Evolutionary conservation across 2,113 vertebrate species (phyloP), one percentile per base, ranked within the genome.

Genomic region (Hippocampus barbouri): DNA sequence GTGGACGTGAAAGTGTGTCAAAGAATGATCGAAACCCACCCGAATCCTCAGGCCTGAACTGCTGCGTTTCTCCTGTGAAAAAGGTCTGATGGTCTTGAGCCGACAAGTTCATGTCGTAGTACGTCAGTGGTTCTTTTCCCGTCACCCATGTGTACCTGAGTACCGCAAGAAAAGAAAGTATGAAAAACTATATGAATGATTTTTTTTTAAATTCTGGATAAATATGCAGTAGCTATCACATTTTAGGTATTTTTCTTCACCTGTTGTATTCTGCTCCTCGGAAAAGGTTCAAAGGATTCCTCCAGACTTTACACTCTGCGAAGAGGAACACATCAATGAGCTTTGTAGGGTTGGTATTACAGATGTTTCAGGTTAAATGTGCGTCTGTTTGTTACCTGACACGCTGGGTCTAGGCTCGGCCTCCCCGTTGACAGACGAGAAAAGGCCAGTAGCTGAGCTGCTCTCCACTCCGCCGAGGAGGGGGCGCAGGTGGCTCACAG

Each of bases 21-120:
- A 7, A n/a, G 34, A 64, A 40, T 64, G 34, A 40, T 51, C 3
- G 27, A 34, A 27, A 61, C 41, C 79, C 88, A 99, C 97, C 96
- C 82, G 94, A 93, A 75, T 99, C 97, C 53, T 97, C 97, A 70
- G 97, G 95, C 73, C 92, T 93, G 65, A 97, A 91, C 74, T 94
- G 93, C 4, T 98, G 97, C 1, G 95, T 96, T 77, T 99, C 97
- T 76, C 95, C 97, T 0, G 96, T 97, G 86, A 99, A 99, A 86
- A 99, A 98, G 15, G 96, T 99, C 61, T 99, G 97, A 80, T 99
- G 97, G 83, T 99, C 97, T 85, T 99, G 97, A 85, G 97, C 97
- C 63, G 97, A 99, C 77, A 99, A 89, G 81, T 99, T 99, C 97
- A 99, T 99, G 82, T 99, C 97, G 63, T 98, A 98, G 85, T 98